phyloP scores from a whole-genome alignment of 2,888 invertebrate genomes.

The Nemoura dubitans region DNA sequence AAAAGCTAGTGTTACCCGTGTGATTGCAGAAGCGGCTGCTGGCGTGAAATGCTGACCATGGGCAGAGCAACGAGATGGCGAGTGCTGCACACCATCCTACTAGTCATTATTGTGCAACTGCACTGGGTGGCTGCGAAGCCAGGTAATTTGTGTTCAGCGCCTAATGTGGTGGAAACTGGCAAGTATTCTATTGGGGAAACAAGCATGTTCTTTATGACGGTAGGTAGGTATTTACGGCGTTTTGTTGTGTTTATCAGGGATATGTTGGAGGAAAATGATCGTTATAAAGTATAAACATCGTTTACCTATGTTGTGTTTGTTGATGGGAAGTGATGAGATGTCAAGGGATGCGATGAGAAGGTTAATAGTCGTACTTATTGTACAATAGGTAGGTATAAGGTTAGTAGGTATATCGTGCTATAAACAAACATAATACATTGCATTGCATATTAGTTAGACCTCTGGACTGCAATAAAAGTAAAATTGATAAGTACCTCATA shows the following conservation, averaged over 20 bases:
- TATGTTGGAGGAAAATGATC: background rate
- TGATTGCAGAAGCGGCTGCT: constrained; percentile 14
- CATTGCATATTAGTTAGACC: no score
- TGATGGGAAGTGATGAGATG: background rate
- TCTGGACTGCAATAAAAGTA: no score
- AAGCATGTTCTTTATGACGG: background rate
- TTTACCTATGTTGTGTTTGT: no score
- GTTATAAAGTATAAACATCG: background rate
- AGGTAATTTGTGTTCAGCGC: constrained; percentile 3
- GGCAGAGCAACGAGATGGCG: background rate
- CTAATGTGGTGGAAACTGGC: background rate
- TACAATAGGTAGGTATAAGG: no score
- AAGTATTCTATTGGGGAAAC: background rate
- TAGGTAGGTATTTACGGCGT: no score
- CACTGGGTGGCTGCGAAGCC: constrained; percentile 1
- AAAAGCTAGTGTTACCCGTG: background rate
- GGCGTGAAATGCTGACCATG: background rate
- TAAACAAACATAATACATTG: no score
- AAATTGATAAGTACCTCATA: background rate
- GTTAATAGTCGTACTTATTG: background rate
- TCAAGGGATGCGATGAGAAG: background rate
- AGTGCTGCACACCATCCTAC: background rate
- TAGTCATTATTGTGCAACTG: constrained; percentile 22
- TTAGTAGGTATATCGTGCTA: no score
- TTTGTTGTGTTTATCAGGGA: no score